Evolutionary conservation across 2,797 vertebrate species (phyloP).

Genomic region (Macropus fuliginosus): DNA sequence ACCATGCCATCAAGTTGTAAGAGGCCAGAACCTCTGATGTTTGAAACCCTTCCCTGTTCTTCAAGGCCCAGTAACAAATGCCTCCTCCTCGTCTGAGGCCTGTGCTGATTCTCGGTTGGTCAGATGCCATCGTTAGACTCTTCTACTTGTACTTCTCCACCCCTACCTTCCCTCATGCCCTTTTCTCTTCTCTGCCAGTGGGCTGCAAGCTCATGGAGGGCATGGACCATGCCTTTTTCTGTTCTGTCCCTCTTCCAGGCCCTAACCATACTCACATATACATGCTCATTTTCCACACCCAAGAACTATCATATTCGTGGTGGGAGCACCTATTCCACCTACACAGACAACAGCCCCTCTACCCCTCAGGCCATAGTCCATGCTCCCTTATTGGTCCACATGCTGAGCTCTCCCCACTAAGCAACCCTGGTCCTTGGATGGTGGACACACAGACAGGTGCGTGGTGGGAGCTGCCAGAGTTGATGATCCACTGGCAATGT

Average conservation of each 20-base stretch:
- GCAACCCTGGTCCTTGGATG: not conserved
- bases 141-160: not conserved
- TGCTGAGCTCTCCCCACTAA: not conserved
- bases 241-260: not conserved
- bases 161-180: not conserved
- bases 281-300: not conserved
- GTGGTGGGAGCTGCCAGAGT: not conserved
- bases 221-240: not conserved
- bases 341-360: not conserved
- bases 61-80: not conserved
- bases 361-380: not conserved
- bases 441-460: not conserved
- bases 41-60: not conserved
- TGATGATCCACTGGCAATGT: not conserved
- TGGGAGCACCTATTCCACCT: no score
- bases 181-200: not conserved
- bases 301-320: not conserved
- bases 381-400: not conserved
- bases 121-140: not conserved
- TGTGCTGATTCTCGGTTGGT: not conserved
- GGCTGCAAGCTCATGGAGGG: not conserved
- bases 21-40: no score
- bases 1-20: no score
- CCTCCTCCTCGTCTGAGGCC: not conserved
- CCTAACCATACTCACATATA: not conserved